Conservation (phyloP, 2,113 vertebrate genomes). For the Synodontis membranacea region DNA sequence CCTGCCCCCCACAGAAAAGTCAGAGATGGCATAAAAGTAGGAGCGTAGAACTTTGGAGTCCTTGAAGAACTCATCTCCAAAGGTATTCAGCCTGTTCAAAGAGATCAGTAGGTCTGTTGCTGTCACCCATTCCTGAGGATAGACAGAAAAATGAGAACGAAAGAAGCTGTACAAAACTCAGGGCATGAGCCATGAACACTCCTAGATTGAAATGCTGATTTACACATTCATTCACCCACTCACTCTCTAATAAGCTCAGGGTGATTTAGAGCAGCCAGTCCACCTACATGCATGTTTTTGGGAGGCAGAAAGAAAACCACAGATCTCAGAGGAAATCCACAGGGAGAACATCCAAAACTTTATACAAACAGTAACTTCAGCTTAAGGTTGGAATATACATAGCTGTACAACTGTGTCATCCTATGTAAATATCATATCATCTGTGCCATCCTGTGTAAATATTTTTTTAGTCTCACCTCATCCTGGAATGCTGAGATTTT, state of each 20-base stretch:
- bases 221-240: neutral
- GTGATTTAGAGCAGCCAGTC: neutral
- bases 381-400: neutral
- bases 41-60: conserved; percentile 89
- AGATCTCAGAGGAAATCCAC: neutral
- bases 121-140: conserved; percentile 90
- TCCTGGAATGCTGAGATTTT: neutral
- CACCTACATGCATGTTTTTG: neutral
- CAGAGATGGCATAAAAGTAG: conserved; percentile 91
- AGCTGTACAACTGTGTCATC: neutral
- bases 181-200: neutral
- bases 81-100: conserved; percentile 90
- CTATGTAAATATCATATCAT: no score
- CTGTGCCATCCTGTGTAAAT: no score
- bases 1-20: conserved; percentile 93
- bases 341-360: neutral
- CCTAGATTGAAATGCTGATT: neutral
- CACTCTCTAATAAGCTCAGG: no score
- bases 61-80: conserved; percentile 94
- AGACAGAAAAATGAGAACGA: conserved; percentile 10
- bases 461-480: neutral
- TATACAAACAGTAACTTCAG: neutral
- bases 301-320: neutral
- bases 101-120: conserved; percentile 91
- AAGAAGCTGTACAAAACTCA: neutral